Base-by-base conservation (phyloP, 2,888 invertebrate genomes). In the Ophion ventricosus region DNA sequence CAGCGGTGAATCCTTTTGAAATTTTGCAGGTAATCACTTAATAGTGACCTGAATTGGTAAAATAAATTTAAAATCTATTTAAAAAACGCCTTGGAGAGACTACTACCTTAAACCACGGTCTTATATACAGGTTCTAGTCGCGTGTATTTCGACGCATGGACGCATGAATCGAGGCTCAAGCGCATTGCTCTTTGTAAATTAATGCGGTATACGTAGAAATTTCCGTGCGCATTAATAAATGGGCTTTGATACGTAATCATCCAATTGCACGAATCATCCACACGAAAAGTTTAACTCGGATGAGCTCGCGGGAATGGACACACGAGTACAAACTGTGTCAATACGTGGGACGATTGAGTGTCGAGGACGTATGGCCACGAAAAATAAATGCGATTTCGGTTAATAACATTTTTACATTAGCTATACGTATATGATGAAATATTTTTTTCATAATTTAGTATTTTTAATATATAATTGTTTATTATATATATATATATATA, bases 221-320 rank as follows among this genome's bases (percentile, higher is more conserved):
- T 25, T 54, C 3, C 69, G 54, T 26, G 25, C 40, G 29, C 40
- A 72, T 72, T 74, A 74, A 76, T 26, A 56, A 64, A 84, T 84
- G 29, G 64, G 29, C 69, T 84, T 84, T 78, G 74, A 84, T 77
- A 73, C 56, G 80, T 81, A 81, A 84, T 84, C 84, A 84, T 84
- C 59, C 84, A 84, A 84, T 84, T 84, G 84, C 80, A 80, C 84
- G 77, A 81, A 81, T 81, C 77, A 81, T 77, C 74, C 77, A 74
- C 69, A 78, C 80, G 77, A 81, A 81, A 83, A 84, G 20, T 78
- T 66, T 70, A 81, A 84, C 78, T 67, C 66, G 59, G 26, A 70
- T 56, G 26, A 64, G 64, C 56, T 72, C 26, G 64, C 49, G 49
- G 54, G 64, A 56, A 26, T 57, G 57, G 35, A 43, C 64, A 66